Conservation (phyloP, 1,140 invertebrate species). For the Drosophila tsacasi region DNA sequence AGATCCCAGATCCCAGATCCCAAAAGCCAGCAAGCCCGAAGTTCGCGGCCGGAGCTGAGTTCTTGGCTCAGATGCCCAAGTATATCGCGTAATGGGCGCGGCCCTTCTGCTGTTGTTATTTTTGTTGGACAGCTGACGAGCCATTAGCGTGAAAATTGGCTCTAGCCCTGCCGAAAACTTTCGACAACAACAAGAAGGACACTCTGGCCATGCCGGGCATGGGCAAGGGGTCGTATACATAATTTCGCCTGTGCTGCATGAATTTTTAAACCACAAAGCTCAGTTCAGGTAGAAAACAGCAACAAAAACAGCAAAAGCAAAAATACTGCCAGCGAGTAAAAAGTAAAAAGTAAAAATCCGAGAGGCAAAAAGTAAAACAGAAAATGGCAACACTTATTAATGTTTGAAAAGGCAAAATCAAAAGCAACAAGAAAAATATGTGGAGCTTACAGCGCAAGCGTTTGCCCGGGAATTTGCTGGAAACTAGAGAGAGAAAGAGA, state of each 20-base stretch:
- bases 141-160: conserved; percentile 79
- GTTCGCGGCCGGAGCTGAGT: background rate
- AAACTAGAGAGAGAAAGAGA: conserved; percentile 31
- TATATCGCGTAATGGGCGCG: conserved; percentile 63
- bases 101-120: conserved; percentile 37
- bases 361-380: conserved; percentile 49
- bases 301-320: background rate
- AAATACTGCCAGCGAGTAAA: conserved; percentile 2
- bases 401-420: conserved; percentile 64
- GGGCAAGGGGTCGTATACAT: conserved; percentile 73
- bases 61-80: conserved; percentile 31
- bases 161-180: conserved; percentile 71
- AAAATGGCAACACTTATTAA: conserved; percentile 81
- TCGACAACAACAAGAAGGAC: conserved; percentile 26
- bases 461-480: conserved; percentile 82
- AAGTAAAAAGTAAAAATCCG: conserved; percentile 45
- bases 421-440: conserved; percentile 50
- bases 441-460: conserved; percentile 72
- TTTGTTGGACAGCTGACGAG: conserved; percentile 66
- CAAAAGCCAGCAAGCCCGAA: conserved; percentile 15
- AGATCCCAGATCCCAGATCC: conserved; percentile 3
- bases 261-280: conserved; percentile 68
- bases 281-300: conserved; percentile 56
- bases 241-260: conserved; percentile 78
- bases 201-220: background rate